Conservation (phyloP, 2,888 invertebrate species). For the Xanthorhoe designata region DNA sequence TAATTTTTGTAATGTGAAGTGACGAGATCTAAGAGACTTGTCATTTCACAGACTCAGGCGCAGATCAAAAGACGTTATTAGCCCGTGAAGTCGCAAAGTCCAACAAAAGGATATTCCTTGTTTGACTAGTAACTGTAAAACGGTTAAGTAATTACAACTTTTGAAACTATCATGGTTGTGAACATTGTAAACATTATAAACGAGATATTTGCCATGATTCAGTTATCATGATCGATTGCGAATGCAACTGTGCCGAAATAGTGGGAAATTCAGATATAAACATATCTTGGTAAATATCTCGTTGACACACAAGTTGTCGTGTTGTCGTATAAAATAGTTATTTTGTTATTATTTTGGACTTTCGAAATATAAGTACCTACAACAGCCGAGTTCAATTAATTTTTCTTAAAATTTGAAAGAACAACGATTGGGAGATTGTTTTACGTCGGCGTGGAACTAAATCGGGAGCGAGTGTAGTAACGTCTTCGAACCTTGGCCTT, state of each 20-base stretch:
- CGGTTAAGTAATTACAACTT: too few species aligned
- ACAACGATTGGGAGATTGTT: background rate
- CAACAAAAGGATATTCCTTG: background rate
- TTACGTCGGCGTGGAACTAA: background rate
- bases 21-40: conserved; percentile 21
- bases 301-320: too few species aligned
- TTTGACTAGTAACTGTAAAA: background rate
- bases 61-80: conserved; percentile 17
- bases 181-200: too few species aligned
- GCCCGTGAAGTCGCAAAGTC: background rate
- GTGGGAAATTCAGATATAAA: too few species aligned
- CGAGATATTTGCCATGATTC: too few species aligned
- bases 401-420: too few species aligned
- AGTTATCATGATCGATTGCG: too few species aligned
- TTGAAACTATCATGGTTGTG: background rate
- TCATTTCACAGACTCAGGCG: conserved; percentile 29
- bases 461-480: background rate
- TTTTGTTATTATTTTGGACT: background rate
- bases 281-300: too few species aligned
- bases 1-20: conserved; percentile 37
- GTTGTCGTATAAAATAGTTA: too few species aligned
- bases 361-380: too few species aligned
- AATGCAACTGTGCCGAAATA: too few species aligned
- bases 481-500: conserved; percentile 5
- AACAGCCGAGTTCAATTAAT: background rate